phyloP scores from a whole-genome alignment of 2,113 vertebrate species.

The Callopanchax toddi region DNA sequence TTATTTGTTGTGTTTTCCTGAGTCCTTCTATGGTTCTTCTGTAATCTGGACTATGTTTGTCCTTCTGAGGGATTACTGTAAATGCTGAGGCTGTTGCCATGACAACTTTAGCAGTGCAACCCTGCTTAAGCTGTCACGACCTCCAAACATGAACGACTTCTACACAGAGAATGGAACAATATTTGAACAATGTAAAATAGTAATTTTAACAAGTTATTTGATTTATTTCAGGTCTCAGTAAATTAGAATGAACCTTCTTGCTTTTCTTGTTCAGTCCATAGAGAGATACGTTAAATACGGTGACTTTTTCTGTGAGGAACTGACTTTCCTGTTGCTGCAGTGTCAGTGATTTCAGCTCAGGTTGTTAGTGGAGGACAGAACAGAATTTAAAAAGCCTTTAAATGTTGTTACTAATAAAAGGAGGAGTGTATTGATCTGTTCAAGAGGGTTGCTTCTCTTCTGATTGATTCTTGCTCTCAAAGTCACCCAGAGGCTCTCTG shows the following conservation, averaged over 20 bases:
- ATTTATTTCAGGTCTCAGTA: too few species aligned
- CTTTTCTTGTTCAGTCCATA: too few species aligned
- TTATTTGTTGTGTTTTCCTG: neutral
- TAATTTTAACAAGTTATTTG: too few species aligned
- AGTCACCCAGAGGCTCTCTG: constrained; percentile 29
- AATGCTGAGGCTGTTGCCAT: constrained; percentile 14
- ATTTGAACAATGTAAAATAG: too few species aligned
- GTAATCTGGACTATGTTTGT: constrained; percentile 29
- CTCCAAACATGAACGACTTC: neutral
- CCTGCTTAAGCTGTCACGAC: constrained; percentile 17
- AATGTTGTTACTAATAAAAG: constrained; percentile 14
- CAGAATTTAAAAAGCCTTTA: constrained; percentile 23
- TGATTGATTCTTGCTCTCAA: constrained; percentile 29
- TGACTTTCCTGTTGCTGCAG: neutral
- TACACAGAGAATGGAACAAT: neutral
- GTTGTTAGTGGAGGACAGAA: neutral
- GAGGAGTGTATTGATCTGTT: constrained; percentile 17
- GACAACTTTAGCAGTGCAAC: constrained; percentile 29
- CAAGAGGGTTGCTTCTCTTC: constrained; percentile 19
- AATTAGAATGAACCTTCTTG: too few species aligned
- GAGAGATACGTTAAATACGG: too few species aligned
- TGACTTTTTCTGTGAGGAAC: too few species aligned
- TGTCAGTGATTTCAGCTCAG: neutral
- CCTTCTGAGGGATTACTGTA: constrained; percentile 45
- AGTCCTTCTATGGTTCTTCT: neutral